A percentile compares a stretch with the other conserved stretches of the same genome.
These are phyloP conservation scores for Ditula angustiorana DNA, from an alignment of 2,888 invertebrate genomes.

Conservation along the genomic window DNA sequence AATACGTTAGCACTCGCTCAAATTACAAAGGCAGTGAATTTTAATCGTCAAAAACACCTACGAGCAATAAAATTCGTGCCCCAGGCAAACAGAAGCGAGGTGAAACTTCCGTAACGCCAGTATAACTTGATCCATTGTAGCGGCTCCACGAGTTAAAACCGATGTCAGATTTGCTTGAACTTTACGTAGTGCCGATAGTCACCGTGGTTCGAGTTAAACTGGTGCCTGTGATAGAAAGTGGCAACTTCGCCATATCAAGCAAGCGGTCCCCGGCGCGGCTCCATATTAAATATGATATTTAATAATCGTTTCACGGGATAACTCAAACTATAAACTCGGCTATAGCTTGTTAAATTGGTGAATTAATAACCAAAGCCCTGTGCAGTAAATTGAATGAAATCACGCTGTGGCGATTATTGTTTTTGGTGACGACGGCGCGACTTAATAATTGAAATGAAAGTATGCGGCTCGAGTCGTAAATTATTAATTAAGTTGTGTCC, in stretches of 20 bases:
- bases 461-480: constrained; percentile 3
- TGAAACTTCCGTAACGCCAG: constrained; percentile 62
- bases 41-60: constrained; percentile 61
- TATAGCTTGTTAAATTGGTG: constrained; percentile 26
- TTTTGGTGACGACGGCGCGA: constrained; percentile 11
- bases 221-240: constrained; percentile 69
- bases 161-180: constrained; percentile 1
- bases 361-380: constrained; percentile 24
- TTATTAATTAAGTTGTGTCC: background rate
- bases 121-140: constrained; percentile 50
- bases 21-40: constrained; percentile 55
- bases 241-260: constrained; percentile 70
- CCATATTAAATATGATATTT: constrained; percentile 65
- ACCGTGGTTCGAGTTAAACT: constrained; percentile 52
- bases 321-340: constrained; percentile 38
- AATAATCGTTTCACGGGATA: constrained; percentile 53
- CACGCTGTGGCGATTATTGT: constrained; percentile 16
- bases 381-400: constrained; percentile 27
- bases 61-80: constrained; percentile 64
- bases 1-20: constrained; percentile 57
- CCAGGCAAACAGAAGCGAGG: constrained; percentile 70
- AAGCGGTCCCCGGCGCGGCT: constrained; percentile 51
- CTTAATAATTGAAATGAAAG: constrained; percentile 28
- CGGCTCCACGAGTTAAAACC: constrained; percentile 45
- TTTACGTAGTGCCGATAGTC: constrained; percentile 43